Conservation (phyloP, 1,140 invertebrate genomes). For the Drosophila saltans region DNA sequence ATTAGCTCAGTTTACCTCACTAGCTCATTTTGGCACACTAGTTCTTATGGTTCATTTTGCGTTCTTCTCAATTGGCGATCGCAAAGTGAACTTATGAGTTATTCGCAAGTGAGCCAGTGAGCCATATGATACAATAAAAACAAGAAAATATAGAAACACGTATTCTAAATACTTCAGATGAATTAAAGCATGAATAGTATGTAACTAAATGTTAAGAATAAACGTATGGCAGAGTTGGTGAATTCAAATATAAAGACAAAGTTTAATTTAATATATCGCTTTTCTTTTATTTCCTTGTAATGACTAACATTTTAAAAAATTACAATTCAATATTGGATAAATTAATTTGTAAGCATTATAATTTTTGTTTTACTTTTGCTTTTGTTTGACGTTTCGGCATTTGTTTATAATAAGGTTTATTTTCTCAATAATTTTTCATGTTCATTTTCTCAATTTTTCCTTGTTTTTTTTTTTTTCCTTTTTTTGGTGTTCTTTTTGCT, state of each 20-base stretch:
- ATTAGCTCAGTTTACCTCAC: too few relatives aligned
- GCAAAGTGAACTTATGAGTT: too few relatives aligned
- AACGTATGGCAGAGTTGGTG: too few relatives aligned
- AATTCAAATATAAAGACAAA: not conserved
- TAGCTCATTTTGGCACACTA: too few relatives aligned
- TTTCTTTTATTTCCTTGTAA: constrained; percentile 77
- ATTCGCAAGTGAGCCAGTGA: too few relatives aligned
- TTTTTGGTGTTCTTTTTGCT: constrained; percentile 40
- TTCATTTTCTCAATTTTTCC: constrained; percentile 77
- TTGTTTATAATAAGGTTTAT: constrained; percentile 69
- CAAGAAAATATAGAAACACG: too few relatives aligned
- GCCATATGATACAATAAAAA: too few relatives aligned
- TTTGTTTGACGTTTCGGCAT: constrained; percentile 57
- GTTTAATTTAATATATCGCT: constrained; percentile 67
- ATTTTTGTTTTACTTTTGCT: constrained; percentile 44
- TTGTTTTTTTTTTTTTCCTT: constrained; percentile 27
- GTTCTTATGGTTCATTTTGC: too few relatives aligned
- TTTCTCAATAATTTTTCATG: constrained; percentile 65
- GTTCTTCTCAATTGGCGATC: too few relatives aligned
- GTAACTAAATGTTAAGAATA: too few relatives aligned
- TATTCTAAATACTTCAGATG: too few relatives aligned
- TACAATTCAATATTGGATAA: constrained; percentile 81
- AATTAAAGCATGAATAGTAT: too few relatives aligned
- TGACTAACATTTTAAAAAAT: constrained; percentile 82
- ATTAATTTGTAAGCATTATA: constrained; percentile 77